Conservation (phyloP, 2,888 invertebrate species). For the Cerastis rubricosa region DNA sequence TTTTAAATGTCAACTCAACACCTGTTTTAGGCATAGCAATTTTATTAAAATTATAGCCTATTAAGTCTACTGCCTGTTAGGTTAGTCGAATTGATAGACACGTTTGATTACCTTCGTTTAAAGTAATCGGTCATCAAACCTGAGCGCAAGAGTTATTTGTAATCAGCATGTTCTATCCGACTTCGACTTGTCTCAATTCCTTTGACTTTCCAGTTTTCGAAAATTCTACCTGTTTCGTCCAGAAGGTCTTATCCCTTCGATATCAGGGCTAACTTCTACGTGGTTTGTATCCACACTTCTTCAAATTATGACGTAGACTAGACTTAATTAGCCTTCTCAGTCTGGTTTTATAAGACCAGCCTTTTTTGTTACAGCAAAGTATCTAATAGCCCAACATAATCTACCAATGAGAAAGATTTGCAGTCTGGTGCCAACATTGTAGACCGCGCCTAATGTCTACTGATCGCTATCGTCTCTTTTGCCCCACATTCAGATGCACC, state of each 20-base stretch:
- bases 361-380: not conserved
- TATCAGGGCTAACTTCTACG: too few species aligned
- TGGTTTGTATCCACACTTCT: not conserved
- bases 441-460: slow-evolving; percentile 31
- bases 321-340: too few species aligned
- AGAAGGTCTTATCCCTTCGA: too few species aligned
- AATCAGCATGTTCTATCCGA: not conserved
- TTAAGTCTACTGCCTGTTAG: slow-evolving; percentile 6
- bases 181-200: not conserved
- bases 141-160: not conserved
- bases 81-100: slow-evolving; percentile 14
- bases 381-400: not conserved
- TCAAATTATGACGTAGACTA: not conserved
- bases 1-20: slow-evolving; percentile 53
- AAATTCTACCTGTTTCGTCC: not conserved
- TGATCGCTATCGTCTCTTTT: slow-evolving; percentile 59
- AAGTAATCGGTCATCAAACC: not conserved
- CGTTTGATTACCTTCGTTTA: slow-evolving; percentile 7
- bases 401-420: not conserved
- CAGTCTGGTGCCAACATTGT: slow-evolving; percentile 22
- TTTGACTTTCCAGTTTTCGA: not conserved
- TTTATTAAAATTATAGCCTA: slow-evolving; percentile 20
- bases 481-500: slow-evolving; percentile 62
- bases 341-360: not conserved
- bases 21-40: slow-evolving; percentile 17